Conservation (phyloP, 2,113 vertebrate genomes). For the Equus quagga region DNA sequence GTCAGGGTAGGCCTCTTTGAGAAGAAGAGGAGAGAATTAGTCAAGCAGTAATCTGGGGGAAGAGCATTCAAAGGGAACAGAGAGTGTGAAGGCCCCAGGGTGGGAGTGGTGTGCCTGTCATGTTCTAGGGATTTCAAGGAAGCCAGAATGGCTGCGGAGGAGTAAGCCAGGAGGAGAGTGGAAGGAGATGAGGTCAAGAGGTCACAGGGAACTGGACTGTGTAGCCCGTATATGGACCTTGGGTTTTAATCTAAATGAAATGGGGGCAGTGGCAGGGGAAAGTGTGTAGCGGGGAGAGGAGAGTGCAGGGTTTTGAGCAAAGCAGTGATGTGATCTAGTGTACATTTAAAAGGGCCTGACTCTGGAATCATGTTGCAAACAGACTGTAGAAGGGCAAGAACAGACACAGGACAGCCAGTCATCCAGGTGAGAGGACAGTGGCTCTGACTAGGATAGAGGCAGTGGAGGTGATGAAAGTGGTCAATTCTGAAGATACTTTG, state of each 20-base stretch:
- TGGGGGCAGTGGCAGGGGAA: not conserved
- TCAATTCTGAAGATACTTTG: not conserved
- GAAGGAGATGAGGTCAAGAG: not conserved
- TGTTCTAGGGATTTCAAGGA: not conserved
- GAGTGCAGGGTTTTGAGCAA: not conserved
- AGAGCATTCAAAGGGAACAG: not conserved
- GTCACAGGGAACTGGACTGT: too few relatives aligned
- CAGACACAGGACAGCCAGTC: not conserved
- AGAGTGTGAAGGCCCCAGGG: not conserved
- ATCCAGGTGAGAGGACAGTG: not conserved
- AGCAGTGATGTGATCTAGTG: not conserved
- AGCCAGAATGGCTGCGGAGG: not conserved
- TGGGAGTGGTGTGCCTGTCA: not conserved
- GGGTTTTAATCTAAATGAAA: not conserved
- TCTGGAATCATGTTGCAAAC: not conserved
- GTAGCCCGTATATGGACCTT: not conserved
- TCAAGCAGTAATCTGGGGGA: not conserved
- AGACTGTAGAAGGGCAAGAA: not conserved
- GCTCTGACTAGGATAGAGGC: not conserved
- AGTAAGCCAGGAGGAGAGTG: not conserved
- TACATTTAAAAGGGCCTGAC: not conserved
- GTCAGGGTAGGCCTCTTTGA: not conserved
- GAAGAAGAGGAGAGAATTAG: not conserved
- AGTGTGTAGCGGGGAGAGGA: not conserved
- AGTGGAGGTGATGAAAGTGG: not conserved